Base-by-base conservation (phyloP, 2,113 vertebrate species). In the Narcine bancroftii region DNA sequence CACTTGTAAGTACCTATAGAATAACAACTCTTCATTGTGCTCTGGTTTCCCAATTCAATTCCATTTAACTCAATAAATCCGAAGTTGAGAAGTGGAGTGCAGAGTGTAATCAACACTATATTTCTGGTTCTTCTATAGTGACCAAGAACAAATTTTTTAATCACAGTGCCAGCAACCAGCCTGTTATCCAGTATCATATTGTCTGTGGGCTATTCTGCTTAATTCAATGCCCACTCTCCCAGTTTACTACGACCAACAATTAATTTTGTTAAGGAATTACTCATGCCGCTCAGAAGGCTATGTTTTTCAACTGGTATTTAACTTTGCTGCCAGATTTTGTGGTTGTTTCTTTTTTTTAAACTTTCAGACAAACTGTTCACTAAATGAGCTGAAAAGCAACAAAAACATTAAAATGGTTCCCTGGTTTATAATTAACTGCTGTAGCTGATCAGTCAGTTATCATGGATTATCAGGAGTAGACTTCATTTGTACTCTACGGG, bases 341-440 rank as follows among this genome's bases (percentile, higher is more conserved):
- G 66, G n/a, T 83, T 50, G 42, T 92, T 39, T 63, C 26, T 69
- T 50, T 65, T 92, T 39, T 63, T 69, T 69, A 26, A 92, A 17
- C 83, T 65, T 81, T 29, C 47, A 91, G 75, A 53, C 60, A 92
- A 91, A 65, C 29, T 50, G 79, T 36, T 92, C 50, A 89, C n/a
- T 89, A 39, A 36, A 39, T 92, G 87, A 33, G 13, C 39, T n/a
- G 39, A 66, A 87, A 92, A 63, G 56, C 56, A 73, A 71, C 33
- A 60, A 63, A 71, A 65, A 39, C 60, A 39, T 65, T 47, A 17
- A 92, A 24, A 75, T 50, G 10, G 65, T 6, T 47, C 60, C 92
- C 92, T 83, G 60, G 75, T 92, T 92, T 33, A 92, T 93, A 39
- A 92, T 91, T 66, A 85, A 92, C 93, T 71, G 92, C 56, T 36